Percentiles rank a stretch among this genome's conserved stretches.
phyloP scores from a whole-genome alignment of 1,140 invertebrate genomes.

The Drosophila aff. region DNA sequence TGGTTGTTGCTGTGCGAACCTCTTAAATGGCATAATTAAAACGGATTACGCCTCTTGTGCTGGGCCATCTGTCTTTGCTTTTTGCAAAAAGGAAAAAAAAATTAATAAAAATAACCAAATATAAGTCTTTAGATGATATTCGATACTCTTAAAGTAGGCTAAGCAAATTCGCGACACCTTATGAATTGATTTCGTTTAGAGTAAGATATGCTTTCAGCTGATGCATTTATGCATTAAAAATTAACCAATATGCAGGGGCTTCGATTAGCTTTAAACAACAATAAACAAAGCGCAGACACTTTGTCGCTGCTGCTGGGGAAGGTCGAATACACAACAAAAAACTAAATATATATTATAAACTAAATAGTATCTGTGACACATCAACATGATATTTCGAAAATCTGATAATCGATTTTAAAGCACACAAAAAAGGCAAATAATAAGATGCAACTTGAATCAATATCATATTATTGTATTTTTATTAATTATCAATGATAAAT shows the following conservation, averaged over 20 bases:
- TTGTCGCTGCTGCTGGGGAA: slow-evolving; percentile 16
- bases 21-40: slow-evolving; percentile 51
- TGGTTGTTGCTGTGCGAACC: slow-evolving; percentile 34
- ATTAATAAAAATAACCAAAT: background rate
- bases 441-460: background rate
- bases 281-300: slow-evolving; percentile 13
- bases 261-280: slow-evolving; percentile 29
- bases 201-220: slow-evolving; percentile 61
- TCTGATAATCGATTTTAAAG: background rate
- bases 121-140: slow-evolving; percentile 5
- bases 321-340: slow-evolving; percentile 14
- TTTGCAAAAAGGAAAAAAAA: slow-evolving; percentile 10
- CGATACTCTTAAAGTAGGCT: slow-evolving; percentile 57
- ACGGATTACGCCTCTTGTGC: slow-evolving; percentile 43
- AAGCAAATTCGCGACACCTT: slow-evolving; percentile 62
- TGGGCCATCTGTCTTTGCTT: slow-evolving; percentile 1
- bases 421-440: too few species aligned
- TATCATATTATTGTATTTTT: background rate
- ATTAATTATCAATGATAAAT: slow-evolving; percentile 6
- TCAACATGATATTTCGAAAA: slow-evolving; percentile 2
- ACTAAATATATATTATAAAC: background rate
- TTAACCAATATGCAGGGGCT: slow-evolving; percentile 28
- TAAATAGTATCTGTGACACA: background rate
- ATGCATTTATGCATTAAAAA: slow-evolving; percentile 64
- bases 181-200: slow-evolving; percentile 61